Evolutionary conservation across 2,797 vertebrate genomes (phyloP).

Genomic region (Potorous gilbertii): DNA sequence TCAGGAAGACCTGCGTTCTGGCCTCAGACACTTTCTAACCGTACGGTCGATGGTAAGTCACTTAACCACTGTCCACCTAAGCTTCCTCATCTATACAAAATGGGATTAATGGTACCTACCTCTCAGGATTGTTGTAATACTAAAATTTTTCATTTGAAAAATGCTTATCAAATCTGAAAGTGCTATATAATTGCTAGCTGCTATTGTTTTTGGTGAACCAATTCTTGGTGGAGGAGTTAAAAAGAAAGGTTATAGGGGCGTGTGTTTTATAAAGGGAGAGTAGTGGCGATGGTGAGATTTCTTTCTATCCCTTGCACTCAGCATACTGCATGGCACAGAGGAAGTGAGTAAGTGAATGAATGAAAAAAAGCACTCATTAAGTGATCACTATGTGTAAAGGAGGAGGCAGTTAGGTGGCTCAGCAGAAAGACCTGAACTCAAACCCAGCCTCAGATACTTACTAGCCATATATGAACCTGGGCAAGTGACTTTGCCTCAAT

Average conservation of each 20-base stretch:
- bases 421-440: too few species aligned
- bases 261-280: neutral
- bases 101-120: neutral
- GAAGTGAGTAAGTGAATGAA: too few species aligned
- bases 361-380: too few species aligned
- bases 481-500: too few species aligned
- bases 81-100: neutral
- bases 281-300: neutral
- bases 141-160: neutral
- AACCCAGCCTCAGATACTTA: too few species aligned
- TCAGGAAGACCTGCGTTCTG: neutral
- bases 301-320: too few species aligned
- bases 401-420: too few species aligned
- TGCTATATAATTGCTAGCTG: neutral
- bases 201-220: neutral
- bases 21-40: neutral
- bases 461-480: too few species aligned
- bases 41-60: neutral
- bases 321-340: too few species aligned
- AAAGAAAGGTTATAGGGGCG: neutral
- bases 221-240: neutral
- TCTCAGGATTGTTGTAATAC: neutral
- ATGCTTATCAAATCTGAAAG: neutral
- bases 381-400: too few species aligned
- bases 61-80: neutral